phyloP scores from a whole-genome alignment of 1,140 invertebrate genomes.

The Gryllus bimaculatus region DNA sequence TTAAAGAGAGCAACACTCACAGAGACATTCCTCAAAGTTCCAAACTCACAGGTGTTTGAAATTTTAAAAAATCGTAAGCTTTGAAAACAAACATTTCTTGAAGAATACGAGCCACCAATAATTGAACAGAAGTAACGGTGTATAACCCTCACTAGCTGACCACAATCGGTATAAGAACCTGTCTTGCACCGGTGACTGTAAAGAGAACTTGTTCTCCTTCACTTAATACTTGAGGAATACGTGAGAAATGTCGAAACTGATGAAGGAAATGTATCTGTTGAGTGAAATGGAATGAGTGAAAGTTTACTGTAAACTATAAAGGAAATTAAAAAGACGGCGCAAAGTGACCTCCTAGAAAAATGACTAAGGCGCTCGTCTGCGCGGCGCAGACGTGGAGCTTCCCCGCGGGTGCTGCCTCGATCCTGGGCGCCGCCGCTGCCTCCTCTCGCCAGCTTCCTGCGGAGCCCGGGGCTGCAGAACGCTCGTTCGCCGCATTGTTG shows the following conservation, averaged over 20 bases:
- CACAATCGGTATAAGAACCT: neutral
- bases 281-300: neutral
- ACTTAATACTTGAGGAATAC: neutral
- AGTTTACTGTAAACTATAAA: neutral
- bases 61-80: no score
- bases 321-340: neutral
- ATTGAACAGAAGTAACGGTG: no score
- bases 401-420: neutral
- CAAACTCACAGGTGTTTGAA: no score
- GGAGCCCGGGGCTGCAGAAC: neutral
- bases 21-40: no score
- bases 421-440: neutral
- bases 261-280: neutral
- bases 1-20: no score
- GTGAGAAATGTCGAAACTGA: neutral
- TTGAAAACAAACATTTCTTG: no score
- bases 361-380: neutral
- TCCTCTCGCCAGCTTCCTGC: neutral
- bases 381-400: neutral
- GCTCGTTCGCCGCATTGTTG: neutral
- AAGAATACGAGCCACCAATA: no score
- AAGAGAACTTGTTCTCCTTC: neutral
- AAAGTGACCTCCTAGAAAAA: neutral
- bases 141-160: no score
- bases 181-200: neutral